Percentiles rank a stretch among this genome's conserved stretches.
Conservation (phyloP, 2,113 vertebrate genomes). For the Lycocorax pyrrhopterus region DNA sequence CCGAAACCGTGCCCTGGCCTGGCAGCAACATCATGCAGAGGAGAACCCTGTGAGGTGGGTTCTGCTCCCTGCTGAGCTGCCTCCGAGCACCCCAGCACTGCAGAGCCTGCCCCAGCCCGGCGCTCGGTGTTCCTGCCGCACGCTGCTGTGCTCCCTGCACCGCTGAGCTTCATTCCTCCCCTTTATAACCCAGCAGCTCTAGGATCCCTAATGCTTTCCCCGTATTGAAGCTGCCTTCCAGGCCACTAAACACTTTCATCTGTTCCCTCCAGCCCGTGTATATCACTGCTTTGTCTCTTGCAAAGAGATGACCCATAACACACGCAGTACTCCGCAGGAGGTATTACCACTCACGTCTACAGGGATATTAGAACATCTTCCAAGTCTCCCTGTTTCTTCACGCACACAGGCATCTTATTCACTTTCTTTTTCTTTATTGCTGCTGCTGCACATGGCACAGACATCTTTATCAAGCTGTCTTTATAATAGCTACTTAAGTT, state of each 20-base stretch:
- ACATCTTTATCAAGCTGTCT: constrained; percentile 38
- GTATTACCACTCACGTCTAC: neutral
- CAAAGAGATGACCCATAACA: neutral
- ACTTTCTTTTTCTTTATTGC: neutral
- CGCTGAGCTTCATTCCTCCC: neutral
- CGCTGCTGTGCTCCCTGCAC: neutral
- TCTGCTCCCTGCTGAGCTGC: neutral
- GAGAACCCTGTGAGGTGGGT: neutral
- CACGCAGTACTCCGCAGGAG: neutral
- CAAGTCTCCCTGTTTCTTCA: neutral
- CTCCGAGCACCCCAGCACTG: fast-evolving
- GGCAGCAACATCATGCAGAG: neutral
- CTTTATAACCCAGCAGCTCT: neutral
- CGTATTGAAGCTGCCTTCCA: neutral
- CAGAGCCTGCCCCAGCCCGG: neutral
- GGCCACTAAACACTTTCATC: constrained; percentile 2
- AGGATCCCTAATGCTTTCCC: neutral
- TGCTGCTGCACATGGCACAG: neutral
- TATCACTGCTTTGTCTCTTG: neutral
- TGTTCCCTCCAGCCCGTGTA: neutral
- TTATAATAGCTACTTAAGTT: constrained; percentile 33
- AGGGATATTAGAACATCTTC: neutral
- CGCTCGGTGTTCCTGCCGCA: fast-evolving
- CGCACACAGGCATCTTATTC: neutral
- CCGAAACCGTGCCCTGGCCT: neutral